Percentiles rank a stretch among this genome's conserved stretches.
Conservation (phyloP, 1,140 invertebrate genomes). For the Bombus turneri region DNA sequence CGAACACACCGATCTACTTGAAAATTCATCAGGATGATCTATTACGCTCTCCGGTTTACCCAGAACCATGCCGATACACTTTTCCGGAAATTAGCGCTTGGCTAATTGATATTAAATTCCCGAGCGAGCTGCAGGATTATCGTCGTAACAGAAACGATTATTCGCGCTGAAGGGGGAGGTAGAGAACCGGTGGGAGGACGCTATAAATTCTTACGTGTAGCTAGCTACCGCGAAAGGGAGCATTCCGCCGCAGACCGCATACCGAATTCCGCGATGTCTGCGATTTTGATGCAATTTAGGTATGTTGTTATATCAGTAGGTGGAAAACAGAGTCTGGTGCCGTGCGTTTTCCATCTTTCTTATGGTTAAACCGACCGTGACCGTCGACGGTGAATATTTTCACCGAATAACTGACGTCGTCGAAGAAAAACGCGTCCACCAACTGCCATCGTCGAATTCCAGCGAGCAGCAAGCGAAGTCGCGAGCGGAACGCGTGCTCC, state of each 20-base stretch:
- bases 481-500: background rate
- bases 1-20: background rate
- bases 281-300: slow-evolving; percentile 34
- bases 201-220: slow-evolving; percentile 34
- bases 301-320: slow-evolving; percentile 22
- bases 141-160: slow-evolving; percentile 29
- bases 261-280: slow-evolving; percentile 43
- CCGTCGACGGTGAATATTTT: slow-evolving; percentile 23
- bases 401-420: slow-evolving; percentile 1
- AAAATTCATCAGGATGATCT: background rate
- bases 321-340: slow-evolving; percentile 1
- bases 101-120: slow-evolving; percentile 46
- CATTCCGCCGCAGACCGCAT: slow-evolving; percentile 30
- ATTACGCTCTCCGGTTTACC: background rate
- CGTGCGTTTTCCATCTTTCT: background rate
- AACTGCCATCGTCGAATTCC: background rate
- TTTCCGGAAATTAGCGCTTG: slow-evolving; percentile 16
- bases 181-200: background rate
- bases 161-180: background rate
- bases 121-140: background rate
- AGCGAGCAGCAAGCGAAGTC: background rate
- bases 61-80: background rate
- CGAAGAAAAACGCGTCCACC: background rate
- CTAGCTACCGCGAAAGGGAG: background rate
- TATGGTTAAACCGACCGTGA: background rate